Evolutionary conservation across 2,888 invertebrate species (phyloP), one percentile per base, ranked within the genome.

Genomic region (Auanema freiburgensis): DNA sequence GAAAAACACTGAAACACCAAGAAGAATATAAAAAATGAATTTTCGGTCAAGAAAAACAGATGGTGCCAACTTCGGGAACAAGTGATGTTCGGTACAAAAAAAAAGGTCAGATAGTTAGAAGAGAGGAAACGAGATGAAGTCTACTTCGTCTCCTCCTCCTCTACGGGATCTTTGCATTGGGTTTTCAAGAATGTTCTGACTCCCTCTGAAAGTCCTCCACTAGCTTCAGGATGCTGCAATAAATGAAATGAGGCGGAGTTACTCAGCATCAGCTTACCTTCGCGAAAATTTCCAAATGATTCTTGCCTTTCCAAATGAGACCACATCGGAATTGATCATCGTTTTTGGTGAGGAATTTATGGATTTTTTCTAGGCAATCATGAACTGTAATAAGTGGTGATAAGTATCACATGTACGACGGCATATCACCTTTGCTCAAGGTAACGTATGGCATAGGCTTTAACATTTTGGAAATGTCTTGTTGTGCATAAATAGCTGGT

Each of bases 381-480:
- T 83, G 81, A 10, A 81, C 80, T 66, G 43, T 52, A 66, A 59
- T 1, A 5, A 49, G 5, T n/a, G 43, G 33, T 58, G 40, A 41
- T 24, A 12, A 23, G n/a, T 14, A 23, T 14, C 2, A 40, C 23
- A n/a, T n/a, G 43, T n/a, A n/a, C n/a, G n/a, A n/a, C n/a, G 25
- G 14, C 43, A 12, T 4, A 14, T 23, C 2, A 63, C 76, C 81
- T 71, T 83, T 83, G 73, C 76, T 71, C 24, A 83, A 65, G 0
- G 80, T 79, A 16, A 76, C 78, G 16, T 75, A 76, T 3, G 83
- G 83, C 43, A 83, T 64, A n/a, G 83, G 83, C 62, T 83, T 83
- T 79, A 81, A 78, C 72, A 83, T 70, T 65, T 83, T 83, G 23
- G 77, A 80, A 43, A 84, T 69, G 50, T 83, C 83, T 46, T 72